A percentile compares a stretch with the other conserved stretches of the same genome.
Evolutionary conservation across 2,113 vertebrate species (phyloP).

Genomic region (Phrynocephalus versicolor): DNA sequence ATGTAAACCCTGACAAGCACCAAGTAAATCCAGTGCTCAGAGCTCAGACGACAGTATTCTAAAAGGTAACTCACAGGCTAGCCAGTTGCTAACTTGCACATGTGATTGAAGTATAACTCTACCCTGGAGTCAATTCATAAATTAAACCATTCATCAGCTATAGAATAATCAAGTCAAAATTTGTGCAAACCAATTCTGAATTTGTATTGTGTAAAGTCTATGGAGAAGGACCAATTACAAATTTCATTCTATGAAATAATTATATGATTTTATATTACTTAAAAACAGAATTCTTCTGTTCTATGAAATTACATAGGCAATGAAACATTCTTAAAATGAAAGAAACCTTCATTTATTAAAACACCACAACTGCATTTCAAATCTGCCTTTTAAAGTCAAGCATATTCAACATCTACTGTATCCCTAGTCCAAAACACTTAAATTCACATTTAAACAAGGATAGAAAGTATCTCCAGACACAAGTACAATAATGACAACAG

Average conservation of each 20-base stretch:
- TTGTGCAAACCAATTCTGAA: not conserved
- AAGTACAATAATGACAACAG: not conserved
- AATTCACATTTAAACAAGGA: not conserved
- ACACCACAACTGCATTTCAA: not conserved
- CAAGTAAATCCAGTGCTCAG: not conserved
- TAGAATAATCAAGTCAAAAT: not conserved
- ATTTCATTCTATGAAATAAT: not conserved
- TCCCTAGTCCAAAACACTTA: constrained; percentile 14
- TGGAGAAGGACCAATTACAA: not conserved
- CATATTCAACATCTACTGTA: not conserved
- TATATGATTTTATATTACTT: not conserved
- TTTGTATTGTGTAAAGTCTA: not conserved
- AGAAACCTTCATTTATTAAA: not conserved
- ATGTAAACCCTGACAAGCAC: not conserved
- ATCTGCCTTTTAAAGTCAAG: not conserved
- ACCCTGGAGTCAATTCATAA: not conserved
- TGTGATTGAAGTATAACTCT: not conserved
- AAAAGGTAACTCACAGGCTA: not conserved
- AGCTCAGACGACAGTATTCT: not conserved
- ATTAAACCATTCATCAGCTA: not conserved
- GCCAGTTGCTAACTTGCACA: not conserved
- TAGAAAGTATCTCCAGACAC: not conserved
- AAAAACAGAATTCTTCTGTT: not conserved
- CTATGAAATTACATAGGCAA: no score
- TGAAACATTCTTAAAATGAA: not conserved